Conservation (phyloP, 2,113 vertebrate species). For the Athene cunicularia region DNA sequence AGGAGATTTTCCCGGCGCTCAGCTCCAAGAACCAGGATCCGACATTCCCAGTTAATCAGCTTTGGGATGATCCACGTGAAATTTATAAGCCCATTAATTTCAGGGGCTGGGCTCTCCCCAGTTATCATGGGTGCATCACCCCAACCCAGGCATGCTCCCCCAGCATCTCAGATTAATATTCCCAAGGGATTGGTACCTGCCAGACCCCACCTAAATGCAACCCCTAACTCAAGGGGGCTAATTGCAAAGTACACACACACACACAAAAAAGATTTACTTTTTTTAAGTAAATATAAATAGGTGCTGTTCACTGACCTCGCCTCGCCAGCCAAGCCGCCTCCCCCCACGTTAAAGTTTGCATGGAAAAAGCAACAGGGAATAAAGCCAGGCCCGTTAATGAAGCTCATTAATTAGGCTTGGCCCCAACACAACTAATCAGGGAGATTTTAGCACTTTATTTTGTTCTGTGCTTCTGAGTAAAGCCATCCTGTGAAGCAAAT, state of each 20-base stretch:
- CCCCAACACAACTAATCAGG: conserved; percentile 17
- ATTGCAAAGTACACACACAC: not conserved
- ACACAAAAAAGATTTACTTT: not conserved
- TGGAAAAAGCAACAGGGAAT: conserved; percentile 21
- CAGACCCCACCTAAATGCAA: not conserved
- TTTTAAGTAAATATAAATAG: not conserved
- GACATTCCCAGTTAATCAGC: conserved; percentile 63
- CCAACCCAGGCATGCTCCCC: not conserved
- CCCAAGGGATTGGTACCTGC: not conserved
- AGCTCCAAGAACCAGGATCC: conserved; percentile 28
- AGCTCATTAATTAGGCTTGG: conserved; percentile 62
- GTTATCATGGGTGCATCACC: not conserved
- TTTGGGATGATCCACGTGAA: conserved; percentile 62
- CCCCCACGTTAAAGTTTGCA: not conserved
- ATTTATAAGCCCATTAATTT: conserved; percentile 27
- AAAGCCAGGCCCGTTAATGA: conserved; percentile 18
- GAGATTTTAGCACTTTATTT: not conserved
- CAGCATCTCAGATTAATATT: not conserved
- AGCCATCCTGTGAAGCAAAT: not conserved
- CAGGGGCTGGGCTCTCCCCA: not conserved
- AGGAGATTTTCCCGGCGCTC: conserved; percentile 15
- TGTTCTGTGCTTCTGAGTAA: not conserved
- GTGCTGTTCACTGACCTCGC: not conserved
- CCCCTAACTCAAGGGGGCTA: too few relatives aligned
- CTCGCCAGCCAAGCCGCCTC: fast-evolving